Evolutionary conservation across 2,888 invertebrate species (phyloP).

Genomic region (Alcis repandata): DNA sequence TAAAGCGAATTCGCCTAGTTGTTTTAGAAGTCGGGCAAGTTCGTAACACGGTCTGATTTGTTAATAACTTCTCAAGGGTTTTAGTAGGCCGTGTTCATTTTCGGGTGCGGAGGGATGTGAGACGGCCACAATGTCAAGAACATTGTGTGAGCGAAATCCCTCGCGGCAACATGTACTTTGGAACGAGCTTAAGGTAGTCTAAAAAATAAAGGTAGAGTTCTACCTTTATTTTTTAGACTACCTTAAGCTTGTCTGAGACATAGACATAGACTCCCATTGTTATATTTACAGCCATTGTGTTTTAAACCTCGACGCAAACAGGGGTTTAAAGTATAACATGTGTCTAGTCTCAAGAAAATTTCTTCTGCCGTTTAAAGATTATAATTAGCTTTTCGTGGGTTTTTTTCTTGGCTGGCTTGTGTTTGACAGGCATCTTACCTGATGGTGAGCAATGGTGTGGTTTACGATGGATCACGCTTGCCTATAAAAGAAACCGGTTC

Average conservation of each 20-base stretch:
- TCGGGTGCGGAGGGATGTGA: constrained; percentile 15
- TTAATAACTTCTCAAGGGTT: constrained; percentile 31
- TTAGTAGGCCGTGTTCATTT: constrained; percentile 28
- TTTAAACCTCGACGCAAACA: no score
- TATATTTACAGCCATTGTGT: no score
- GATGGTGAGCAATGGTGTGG: no score
- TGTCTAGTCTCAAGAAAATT: no score
- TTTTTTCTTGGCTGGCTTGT: no score
- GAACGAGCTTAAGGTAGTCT: background rate
- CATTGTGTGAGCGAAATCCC: constrained; percentile 11
- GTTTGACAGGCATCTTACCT: no score
- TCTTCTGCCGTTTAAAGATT: no score
- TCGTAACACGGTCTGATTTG: constrained; percentile 36
- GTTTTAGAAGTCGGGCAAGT: constrained; percentile 32
- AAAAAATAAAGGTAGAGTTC: constrained; percentile 2
- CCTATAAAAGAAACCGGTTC: no score
- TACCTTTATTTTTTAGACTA: constrained; percentile 3
- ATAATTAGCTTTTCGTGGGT: no score
- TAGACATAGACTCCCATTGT: background rate
- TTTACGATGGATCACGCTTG: no score
- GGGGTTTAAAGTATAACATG: no score
- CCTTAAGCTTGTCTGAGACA: background rate
- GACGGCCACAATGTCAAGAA: constrained; percentile 18
- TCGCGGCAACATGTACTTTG: background rate
- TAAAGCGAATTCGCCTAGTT: constrained; percentile 34